phyloP scores from a whole-genome alignment of 2,113 vertebrate species.

The Salvelinus sp. region DNA sequence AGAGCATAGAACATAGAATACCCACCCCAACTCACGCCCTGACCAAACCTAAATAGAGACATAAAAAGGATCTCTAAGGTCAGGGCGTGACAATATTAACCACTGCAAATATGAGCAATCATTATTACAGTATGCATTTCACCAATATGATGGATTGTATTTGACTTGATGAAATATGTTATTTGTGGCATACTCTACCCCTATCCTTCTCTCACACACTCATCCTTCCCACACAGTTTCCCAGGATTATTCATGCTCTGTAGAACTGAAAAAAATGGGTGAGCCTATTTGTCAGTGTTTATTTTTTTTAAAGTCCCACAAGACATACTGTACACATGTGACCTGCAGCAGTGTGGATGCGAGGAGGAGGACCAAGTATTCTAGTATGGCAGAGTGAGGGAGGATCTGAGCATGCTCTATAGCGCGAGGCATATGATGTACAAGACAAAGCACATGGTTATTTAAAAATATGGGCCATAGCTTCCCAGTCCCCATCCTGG shows the following conservation, averaged over 20 bases:
- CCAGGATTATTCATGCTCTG: constrained; percentile 53
- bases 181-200: no score
- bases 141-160: no score
- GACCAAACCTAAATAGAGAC: no score
- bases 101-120: no score
- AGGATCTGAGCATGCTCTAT: constrained; percentile 35
- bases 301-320: background rate
- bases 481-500: constrained; percentile 41
- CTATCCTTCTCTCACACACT: no score
- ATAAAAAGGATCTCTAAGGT: no score
- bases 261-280: constrained; percentile 44
- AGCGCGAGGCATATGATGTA: constrained; percentile 31
- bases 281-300: constrained; percentile 49
- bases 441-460: background rate
- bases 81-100: no score
- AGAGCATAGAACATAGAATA: no score
- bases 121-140: no score
- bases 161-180: no score
- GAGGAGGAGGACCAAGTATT: background rate
- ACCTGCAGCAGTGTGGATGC: constrained; percentile 41
- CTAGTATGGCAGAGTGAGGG: background rate
- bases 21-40: no score
- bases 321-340: constrained; percentile 34
- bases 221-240: constrained; percentile 10
- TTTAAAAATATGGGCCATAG: constrained; percentile 45